A percentile compares a stretch with the other conserved stretches of the same genome.
These are phyloP conservation scores for Acheta domesticus DNA, from an alignment of 2,888 invertebrate genomes.

Conservation along the genomic window DNA sequence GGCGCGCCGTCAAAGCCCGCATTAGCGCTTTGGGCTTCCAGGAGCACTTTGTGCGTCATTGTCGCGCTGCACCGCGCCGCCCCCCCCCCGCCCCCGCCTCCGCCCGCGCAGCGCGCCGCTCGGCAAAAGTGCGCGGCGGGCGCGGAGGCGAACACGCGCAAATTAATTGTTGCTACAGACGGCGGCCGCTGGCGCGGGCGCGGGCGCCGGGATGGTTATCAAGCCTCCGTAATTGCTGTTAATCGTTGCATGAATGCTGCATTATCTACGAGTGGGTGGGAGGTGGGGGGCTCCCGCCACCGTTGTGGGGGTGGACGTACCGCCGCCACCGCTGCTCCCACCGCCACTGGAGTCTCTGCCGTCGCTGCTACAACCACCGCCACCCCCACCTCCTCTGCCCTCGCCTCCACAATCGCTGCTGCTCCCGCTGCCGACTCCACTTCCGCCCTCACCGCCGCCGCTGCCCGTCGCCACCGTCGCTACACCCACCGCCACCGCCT, in stretches of 20 bases:
- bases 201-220: background rate
- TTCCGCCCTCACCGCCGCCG: too few species aligned
- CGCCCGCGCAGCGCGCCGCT: too few species aligned
- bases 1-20: background rate
- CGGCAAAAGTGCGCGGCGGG: background rate
- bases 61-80: background rate
- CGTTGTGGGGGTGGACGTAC: background rate
- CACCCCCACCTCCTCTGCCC: too few species aligned
- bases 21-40: background rate
- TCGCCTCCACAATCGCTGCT: too few species aligned
- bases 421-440: too few species aligned
- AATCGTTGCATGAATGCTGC: background rate
- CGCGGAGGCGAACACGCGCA: background rate
- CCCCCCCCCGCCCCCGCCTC: background rate
- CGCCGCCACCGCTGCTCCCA: background rate
- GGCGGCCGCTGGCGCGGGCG: background rate
- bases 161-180: background rate
- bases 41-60: background rate
- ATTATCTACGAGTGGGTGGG: background rate
- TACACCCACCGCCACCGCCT: too few species aligned
- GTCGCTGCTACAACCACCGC: too few species aligned
- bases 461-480: too few species aligned
- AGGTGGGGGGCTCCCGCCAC: background rate
- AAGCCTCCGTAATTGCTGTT: constrained; percentile 4
- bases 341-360: background rate